Evolutionary conservation across 1,140 invertebrate species (phyloP), one percentile per base, ranked within the genome.

Genomic region (Sitodiplosis mosellana): DNA sequence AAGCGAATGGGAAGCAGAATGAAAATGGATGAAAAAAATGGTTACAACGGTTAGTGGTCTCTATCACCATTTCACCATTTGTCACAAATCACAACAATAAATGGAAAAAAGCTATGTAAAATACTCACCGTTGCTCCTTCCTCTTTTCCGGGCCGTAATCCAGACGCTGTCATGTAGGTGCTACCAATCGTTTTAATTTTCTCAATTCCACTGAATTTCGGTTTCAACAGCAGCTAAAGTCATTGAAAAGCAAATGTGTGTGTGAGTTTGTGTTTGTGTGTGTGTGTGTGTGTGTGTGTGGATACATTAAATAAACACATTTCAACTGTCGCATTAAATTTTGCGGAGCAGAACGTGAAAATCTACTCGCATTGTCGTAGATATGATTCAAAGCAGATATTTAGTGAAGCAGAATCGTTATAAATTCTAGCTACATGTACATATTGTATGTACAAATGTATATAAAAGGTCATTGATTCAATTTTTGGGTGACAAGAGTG

Each of bases 121-220:
- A 18, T 46, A 63, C 68, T 71, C 67, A 80, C 78, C 60, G 72
- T 71, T 45, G 71, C 72, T 44, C 72, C 72, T 51, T 81, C 78
- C 59, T 88, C 85, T 57, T 87, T 87, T 21, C 87, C 87, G 1
- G 87, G 87, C 48, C 83, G 74, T 11, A 99, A 67, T 0, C 94
- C 94, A 7, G 90, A 88, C 1, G 93, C 94, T 33, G 93, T 77
- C 94, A 99, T 99, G 56, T 97, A 99, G 1, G 92, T 97, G 60
- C 88, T 92, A 12, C 92, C 92, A 49, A 98, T 97, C 0, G 94
- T 98, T 65, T 98, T 99, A 43, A 99, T 99, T 65, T 98, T 98
- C 66, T 99, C 94, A 51, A 98, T 90, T 51, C 84, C 81, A 53
- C 83, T 91, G 66, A 90, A 98, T 58, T 93, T 93, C 0, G 88